Percentiles rank a stretch among this genome's conserved stretches.
Conservation (phyloP, 2,113 vertebrate species). For the Meleagris gallopavo region DNA sequence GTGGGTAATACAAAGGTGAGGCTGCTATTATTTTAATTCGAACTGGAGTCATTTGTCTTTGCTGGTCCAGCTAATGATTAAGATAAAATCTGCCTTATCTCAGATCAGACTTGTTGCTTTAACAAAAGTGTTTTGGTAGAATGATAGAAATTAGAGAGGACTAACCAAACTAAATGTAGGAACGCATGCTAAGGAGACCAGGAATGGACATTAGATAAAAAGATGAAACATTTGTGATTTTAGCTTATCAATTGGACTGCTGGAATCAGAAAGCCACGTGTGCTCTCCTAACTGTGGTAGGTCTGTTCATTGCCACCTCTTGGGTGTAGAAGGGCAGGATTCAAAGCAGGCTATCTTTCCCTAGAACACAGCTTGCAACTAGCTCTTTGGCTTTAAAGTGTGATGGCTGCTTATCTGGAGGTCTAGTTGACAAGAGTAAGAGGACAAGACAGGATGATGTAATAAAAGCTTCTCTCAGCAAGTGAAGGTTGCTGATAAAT, state of each 20-base stretch:
- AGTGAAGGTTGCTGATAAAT: neutral
- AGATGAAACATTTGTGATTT: too few relatives aligned
- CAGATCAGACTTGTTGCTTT: neutral
- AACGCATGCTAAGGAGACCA: neutral
- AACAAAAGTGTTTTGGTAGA: neutral
- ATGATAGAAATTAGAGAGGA: neutral
- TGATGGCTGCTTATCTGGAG: neutral
- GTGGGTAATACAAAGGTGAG: neutral
- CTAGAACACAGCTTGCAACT: neutral
- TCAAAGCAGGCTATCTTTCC: neutral
- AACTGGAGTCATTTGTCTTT: neutral
- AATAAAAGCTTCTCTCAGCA: neutral
- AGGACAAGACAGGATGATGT: neutral
- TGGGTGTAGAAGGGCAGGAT: neutral
- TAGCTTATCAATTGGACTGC: neutral
- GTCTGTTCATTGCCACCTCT: neutral
- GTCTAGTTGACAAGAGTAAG: neutral
- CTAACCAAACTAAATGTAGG: neutral
- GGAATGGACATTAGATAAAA: neutral
- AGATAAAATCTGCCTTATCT: neutral
- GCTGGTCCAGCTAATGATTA: neutral
- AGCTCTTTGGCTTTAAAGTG: neutral
- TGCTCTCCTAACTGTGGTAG: neutral
- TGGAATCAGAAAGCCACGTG: neutral
- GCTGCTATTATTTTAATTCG: neutral